Evolutionary conservation across 1,140 invertebrate genomes (phyloP), one percentile per base, ranked within the genome.

Genomic region (Eumeta japonica): DNA sequence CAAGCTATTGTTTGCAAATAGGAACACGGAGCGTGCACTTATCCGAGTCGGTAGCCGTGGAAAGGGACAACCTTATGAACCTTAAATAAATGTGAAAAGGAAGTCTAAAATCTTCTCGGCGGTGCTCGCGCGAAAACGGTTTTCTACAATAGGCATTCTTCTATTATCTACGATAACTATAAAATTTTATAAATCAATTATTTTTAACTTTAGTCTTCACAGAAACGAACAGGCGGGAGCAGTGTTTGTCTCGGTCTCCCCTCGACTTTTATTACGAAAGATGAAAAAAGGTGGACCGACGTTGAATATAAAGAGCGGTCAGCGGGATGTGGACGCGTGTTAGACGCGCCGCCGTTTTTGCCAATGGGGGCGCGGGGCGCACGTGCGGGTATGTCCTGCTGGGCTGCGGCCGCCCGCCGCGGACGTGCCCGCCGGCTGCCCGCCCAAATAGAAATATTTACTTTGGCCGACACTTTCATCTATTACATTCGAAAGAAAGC

Each of bases 1-100:
- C 62, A 64, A 51, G 56, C 57, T 39, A 70, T 70, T 70, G 62
- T 70, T 70, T 66, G 62, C 56, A 64, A 70, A 70, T 70, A 38
- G 32, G 37, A 52, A 60, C 55, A 64, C 45, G 48, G 41, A 45
- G 29, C 37, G 32, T 45, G 44, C 47, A 53, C 40, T 52, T 55
- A 50, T 52, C 32, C 39, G 39, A 43, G 38, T 39, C 31, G 18
- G 44, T n/a, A 42, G 38, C 39, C 40, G 29, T 13, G 14, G 41
- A 51, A 39, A 45, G 37, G 43, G 53, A 49, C 35, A 31, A 45
- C 44, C 43, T 32, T 28, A 41, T 28, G 17, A 16, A 18, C 13
- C 28, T 16, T 12, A 16, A 16, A 17, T 14, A 19, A 13, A 16
- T 27, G 43, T 40, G 37, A 42, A 45, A 39, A 36, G 19, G 30